Evolutionary conservation across 2,113 vertebrate genomes (phyloP).

Genomic region (Cariama cristata): DNA sequence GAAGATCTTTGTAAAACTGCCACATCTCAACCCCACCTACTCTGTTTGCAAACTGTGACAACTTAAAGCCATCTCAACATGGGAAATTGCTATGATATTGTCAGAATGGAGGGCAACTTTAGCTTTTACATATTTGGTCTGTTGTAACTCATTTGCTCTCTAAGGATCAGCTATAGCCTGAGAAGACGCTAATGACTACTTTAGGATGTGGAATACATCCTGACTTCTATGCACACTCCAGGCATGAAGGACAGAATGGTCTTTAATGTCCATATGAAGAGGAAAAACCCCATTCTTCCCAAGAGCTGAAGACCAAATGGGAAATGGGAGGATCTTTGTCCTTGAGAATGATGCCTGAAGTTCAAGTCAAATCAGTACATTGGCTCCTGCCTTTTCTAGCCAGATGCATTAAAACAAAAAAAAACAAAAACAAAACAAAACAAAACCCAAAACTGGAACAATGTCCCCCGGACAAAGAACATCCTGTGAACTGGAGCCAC

Average conservation of each 20-base stretch:
- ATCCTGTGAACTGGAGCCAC: slow-evolving; percentile 53
- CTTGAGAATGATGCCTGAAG: not conserved
- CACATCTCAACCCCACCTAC: not conserved
- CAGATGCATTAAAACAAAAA: slow-evolving; percentile 9
- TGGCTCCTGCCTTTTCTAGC: not conserved
- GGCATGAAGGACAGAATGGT: not conserved
- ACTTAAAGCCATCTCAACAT: not conserved
- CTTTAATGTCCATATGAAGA: not conserved
- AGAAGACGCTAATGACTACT: not conserved
- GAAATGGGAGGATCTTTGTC: not conserved
- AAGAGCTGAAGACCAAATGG: not conserved
- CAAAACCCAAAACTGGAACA: not conserved
- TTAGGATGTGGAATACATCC: not conserved
- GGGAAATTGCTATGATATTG: not conserved
- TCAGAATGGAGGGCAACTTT: not conserved
- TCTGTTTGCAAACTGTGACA: not conserved
- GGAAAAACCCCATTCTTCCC: not conserved
- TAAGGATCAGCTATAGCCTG: not conserved
- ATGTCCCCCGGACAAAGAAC: slow-evolving; percentile 29
- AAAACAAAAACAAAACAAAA: not conserved
- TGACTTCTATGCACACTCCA: not conserved
- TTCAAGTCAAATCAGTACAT: not conserved
- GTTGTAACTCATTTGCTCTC: not conserved
- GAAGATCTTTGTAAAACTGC: not conserved
- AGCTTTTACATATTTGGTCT: not conserved